Evolutionary conservation across 2,888 invertebrate species (phyloP).

Genomic region (Zele albiditarsus): DNA sequence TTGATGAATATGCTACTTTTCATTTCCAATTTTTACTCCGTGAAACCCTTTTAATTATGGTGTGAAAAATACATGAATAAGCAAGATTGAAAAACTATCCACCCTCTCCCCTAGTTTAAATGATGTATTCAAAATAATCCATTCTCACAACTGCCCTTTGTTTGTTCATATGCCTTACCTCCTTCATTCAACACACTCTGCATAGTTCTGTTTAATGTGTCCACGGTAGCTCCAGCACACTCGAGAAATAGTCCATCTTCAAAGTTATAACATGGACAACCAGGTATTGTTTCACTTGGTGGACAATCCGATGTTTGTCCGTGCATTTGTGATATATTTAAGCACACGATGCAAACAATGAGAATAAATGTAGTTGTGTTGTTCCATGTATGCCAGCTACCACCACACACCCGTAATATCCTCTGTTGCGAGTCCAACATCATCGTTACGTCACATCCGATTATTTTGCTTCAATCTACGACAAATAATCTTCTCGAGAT

Average conservation of each 20-base stretch:
- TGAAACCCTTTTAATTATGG: too few relatives aligned
- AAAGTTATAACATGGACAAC: conserved; percentile 93
- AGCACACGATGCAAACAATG: not conserved
- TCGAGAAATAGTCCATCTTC: conserved; percentile 93
- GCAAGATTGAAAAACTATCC: too few relatives aligned
- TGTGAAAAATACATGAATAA: too few relatives aligned
- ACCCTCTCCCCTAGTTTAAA: too few relatives aligned
- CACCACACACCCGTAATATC: conserved; percentile 12
- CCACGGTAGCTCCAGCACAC: conserved; percentile 86
- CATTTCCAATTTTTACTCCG: too few relatives aligned
- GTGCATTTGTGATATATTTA: not conserved
- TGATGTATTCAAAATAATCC: too few relatives aligned
- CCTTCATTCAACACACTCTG: conserved; percentile 75
- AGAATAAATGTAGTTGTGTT: conserved; percentile 17
- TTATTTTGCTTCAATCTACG: conserved; percentile 24
- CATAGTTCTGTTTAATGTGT: conserved; percentile 82
- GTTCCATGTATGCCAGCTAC: conserved; percentile 38
- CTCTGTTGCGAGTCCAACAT: conserved; percentile 57
- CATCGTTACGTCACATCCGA: conserved; percentile 63
- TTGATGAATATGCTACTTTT: too few relatives aligned
- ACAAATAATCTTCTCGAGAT: conserved; percentile 32
- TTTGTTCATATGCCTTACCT: conserved; percentile 56
- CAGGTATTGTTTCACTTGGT: conserved; percentile 77
- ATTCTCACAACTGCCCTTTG: too few relatives aligned
- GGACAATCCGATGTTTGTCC: conserved; percentile 66